Percentiles rank a stretch among this genome's conserved stretches.
Evolutionary conservation across 2,888 invertebrate genomes (phyloP).

Genomic region (Periphyllus acericola): DNA sequence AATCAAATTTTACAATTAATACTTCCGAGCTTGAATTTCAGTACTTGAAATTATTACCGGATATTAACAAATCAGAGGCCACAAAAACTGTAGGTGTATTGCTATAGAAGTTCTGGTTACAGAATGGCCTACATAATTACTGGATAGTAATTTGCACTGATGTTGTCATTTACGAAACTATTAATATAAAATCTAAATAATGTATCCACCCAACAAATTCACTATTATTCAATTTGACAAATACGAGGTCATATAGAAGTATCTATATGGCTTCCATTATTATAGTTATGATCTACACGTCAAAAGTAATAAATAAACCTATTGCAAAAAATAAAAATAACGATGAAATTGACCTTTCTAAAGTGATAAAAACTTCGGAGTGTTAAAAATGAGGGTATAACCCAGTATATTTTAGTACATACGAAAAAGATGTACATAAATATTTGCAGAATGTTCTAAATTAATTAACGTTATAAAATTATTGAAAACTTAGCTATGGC

Average conservation of each 20-base stretch:
- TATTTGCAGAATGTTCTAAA: background rate
- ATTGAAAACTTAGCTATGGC: background rate
- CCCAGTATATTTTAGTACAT: background rate
- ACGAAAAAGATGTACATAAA: background rate
- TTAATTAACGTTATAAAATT: background rate
- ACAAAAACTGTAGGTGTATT: no score
- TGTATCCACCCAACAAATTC: constrained; percentile 29
- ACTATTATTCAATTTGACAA: constrained; percentile 28
- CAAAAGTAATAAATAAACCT: constrained; percentile 10
- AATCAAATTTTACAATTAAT: no score
- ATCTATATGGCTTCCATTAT: constrained; percentile 11
- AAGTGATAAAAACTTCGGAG: constrained; percentile 23
- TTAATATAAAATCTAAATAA: constrained; percentile 28
- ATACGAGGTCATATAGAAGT: constrained; percentile 36
- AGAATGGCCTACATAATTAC: no score
- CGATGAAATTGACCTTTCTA: constrained; percentile 32
- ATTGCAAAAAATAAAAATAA: background rate
- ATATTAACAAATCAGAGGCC: no score
- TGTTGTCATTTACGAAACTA: background rate
- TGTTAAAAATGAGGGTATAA: background rate
- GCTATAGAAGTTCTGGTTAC: no score
- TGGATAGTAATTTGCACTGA: background rate
- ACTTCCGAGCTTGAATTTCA: no score
- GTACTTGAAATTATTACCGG: no score
- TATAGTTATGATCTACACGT: background rate